Percentiles rank a stretch among this genome's conserved stretches.
Conservation (phyloP, 2,888 invertebrate genomes). For the Marasmarcha lunaedactyla region DNA sequence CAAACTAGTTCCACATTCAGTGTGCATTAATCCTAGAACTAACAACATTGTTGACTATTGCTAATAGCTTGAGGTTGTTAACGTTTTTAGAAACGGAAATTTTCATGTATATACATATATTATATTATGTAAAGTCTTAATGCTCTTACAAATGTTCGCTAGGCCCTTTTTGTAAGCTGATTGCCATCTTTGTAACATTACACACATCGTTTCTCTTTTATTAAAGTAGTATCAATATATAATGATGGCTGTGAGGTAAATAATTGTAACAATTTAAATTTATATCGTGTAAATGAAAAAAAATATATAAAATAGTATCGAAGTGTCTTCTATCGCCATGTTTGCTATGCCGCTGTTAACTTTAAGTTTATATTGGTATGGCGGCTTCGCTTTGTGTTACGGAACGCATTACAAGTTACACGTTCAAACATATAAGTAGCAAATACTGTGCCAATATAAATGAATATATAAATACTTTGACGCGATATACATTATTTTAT, state of each 20-base stretch:
- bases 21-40: conserved; percentile 64
- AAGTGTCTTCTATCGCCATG: conserved; percentile 33
- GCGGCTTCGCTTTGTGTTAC: conserved; percentile 1
- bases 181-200: conserved; percentile 62
- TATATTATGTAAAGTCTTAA: conserved; percentile 31
- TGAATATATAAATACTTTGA: conserved; percentile 18
- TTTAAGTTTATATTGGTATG: conserved; percentile 21
- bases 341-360: conserved; percentile 27
- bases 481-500: conserved; percentile 28
- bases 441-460: conserved; percentile 33
- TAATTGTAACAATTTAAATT: conserved; percentile 66
- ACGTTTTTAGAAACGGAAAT: conserved; percentile 65
- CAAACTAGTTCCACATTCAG: conserved; percentile 40
- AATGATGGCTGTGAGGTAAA: conserved; percentile 71
- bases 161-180: conserved; percentile 62
- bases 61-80: conserved; percentile 71
- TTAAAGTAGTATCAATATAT: conserved; percentile 69
- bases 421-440: background rate
- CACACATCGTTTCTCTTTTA: conserved; percentile 60
- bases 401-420: background rate
- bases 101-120: conserved; percentile 60
- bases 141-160: conserved; percentile 51
- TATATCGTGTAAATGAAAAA: conserved; percentile 62
- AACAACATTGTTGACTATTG: conserved; percentile 71
- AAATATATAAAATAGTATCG: conserved; percentile 47